phyloP scores from a whole-genome alignment of 1,140 invertebrate genomes.

The Drosophila nikananu region DNA sequence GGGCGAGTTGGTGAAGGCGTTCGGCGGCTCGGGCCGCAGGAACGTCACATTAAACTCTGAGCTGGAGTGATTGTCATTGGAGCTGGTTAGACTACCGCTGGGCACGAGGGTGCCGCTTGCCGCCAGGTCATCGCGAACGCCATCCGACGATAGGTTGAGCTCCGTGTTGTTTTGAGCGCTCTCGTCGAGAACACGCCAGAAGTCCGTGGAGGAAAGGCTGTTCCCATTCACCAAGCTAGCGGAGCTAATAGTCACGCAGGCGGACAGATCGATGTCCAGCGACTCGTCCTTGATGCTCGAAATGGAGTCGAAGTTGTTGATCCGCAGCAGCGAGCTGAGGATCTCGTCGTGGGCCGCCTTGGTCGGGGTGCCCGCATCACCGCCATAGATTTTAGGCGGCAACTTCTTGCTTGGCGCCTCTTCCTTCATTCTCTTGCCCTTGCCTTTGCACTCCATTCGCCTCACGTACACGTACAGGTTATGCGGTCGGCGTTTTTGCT shows the following conservation, averaged over 20 bases:
- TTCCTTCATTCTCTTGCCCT: conserved; percentile 80
- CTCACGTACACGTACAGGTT: conserved; percentile 79
- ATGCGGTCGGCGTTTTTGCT: conserved; percentile 75
- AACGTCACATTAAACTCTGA: conserved; percentile 72
- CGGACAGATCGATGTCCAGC: conserved; percentile 82
- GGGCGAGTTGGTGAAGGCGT: conserved; percentile 72
- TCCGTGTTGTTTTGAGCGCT: conserved; percentile 78
- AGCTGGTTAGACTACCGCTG: conserved; percentile 12
- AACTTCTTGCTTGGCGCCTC: conserved; percentile 84
- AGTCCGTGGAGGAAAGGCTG: conserved; percentile 80
- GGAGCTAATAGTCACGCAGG: conserved; percentile 79
- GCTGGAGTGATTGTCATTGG: conserved; percentile 59
- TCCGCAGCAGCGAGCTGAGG: conserved; percentile 74
- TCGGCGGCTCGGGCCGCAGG: conserved; percentile 68
- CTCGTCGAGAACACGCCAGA: conserved; percentile 81
- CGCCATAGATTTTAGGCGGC: conserved; percentile 80
- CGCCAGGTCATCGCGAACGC: conserved; percentile 53
- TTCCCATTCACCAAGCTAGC: conserved; percentile 75
- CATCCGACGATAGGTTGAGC: conserved; percentile 61
- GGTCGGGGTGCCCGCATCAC: conserved; percentile 65
- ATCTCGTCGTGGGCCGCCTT: conserved; percentile 82
- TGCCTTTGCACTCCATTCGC: conserved; percentile 79
- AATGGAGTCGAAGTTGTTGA: conserved; percentile 82
- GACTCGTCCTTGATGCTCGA: conserved; percentile 84
- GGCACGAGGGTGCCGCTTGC: conserved; percentile 29